Evolutionary conservation across 1,140 invertebrate species (phyloP).

Genomic region (Danaus melanippus): DNA sequence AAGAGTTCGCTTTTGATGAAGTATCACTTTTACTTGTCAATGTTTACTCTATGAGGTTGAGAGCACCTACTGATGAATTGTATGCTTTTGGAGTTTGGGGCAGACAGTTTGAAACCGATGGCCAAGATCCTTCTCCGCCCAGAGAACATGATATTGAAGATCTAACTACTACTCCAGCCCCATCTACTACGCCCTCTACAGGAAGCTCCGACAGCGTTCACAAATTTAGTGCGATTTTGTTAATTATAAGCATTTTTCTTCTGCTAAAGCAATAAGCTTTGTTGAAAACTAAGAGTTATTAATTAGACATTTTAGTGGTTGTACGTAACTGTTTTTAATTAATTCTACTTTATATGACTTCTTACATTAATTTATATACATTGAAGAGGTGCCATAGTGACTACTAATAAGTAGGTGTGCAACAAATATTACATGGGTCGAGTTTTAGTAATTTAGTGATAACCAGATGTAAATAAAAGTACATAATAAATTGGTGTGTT

Average conservation of each 20-base stretch:
- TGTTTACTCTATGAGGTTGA: slow-evolving; percentile 25
- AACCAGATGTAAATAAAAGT: no score
- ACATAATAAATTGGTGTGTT: no score
- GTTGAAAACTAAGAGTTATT: no score
- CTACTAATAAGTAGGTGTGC: no score
- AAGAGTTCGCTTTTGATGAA: slow-evolving; percentile 31
- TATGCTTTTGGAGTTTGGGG: slow-evolving; percentile 55
- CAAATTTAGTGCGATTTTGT: slow-evolving; percentile 5
- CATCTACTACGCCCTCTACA: not conserved
- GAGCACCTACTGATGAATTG: slow-evolving; percentile 28
- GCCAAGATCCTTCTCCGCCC: slow-evolving; percentile 28
- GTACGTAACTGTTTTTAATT: no score
- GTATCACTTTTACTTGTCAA: slow-evolving; percentile 4
- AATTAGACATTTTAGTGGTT: no score
- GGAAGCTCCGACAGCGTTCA: not conserved
- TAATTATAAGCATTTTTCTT: not conserved
- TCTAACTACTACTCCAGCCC: not conserved
- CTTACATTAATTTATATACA: no score
- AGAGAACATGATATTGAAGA: slow-evolving; percentile 5
- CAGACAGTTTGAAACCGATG: slow-evolving; percentile 43
- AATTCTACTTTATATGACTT: no score
- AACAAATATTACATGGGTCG: no score
- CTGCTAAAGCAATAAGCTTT: no score
- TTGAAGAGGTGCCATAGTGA: no score
- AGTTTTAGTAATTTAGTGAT: no score